Base-by-base conservation (phyloP, 2,888 invertebrate genomes). In the Drosophila kuntzei region DNA sequence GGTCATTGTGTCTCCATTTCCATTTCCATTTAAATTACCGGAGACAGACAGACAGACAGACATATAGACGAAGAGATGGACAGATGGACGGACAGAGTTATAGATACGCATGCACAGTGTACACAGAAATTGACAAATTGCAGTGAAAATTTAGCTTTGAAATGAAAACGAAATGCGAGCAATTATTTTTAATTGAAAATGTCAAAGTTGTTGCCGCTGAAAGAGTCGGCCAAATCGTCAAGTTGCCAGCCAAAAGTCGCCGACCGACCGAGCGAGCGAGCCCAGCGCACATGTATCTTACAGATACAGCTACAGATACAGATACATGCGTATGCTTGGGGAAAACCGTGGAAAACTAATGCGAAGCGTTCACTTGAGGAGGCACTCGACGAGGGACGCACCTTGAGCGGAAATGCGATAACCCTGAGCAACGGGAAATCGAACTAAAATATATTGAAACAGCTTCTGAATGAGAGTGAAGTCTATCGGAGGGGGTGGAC, bases 101-200 rank as follows among this genome's bases (percentile, higher is more conserved):
- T 39, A 58, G 55, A 73, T 54, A 58, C 71, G 60, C 66, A 70
- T 54, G 62, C 62, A 71, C 53, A 64, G 51, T 58, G 51, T 58
- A 63, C 60, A 63, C 39, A 70, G 50, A 67, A 88, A 86, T 78
- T 80, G 84, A 84, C 83, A 84, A 88, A 88, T 84, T 82, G 76
- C 80, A 76, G 80, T 76, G 75, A 75, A 80, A 79, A 82, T 74
- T 49, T 76, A 59, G 58, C 62, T 76, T 77, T 66, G 73, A 83
- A 79, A 75, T 77, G 78, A 70, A 82, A 89, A 78, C 74, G 79
- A 78, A 89, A 86, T 72, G 89, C 80, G 83, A 89, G 86, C 83
- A 87, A 87, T 87, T 87, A 86, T 86, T 89, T 87, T 89, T 80
- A 89, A 87, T 87, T 87, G 86, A 87, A 89, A 87, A 83, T 88